Evolutionary conservation across 2,888 invertebrate species (phyloP).

Genomic region (Salticus scenicus): DNA sequence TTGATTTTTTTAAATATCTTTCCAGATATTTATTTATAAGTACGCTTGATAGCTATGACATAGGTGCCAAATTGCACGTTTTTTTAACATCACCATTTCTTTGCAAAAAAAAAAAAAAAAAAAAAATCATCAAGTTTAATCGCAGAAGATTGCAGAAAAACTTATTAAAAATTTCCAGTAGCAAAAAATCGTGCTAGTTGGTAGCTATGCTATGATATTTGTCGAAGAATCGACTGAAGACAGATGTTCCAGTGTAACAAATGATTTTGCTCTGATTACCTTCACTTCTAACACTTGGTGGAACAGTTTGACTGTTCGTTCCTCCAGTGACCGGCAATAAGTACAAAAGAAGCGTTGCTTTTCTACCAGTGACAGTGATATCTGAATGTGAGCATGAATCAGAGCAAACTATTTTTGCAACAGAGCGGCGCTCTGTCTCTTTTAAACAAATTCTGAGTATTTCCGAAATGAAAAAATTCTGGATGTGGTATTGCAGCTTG

Average conservation of each 20-base stretch:
- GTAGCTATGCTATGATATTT: no score
- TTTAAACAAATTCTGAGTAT: neutral
- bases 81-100: no score
- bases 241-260: slow-evolving; percentile 11
- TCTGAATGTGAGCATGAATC: neutral
- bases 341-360: slow-evolving; percentile 16
- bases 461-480: slow-evolving; percentile 20
- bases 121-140: no score
- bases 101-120: no score
- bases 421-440: neutral
- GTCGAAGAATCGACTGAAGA: slow-evolving; percentile 15
- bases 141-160: no score
- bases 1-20: neutral
- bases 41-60: slow-evolving; percentile 1
- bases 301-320: neutral
- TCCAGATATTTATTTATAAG: slow-evolving; percentile 22
- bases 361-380: slow-evolving; percentile 18
- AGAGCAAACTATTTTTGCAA: slow-evolving; percentile 4
- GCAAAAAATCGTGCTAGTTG: no score
- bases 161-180: no score
- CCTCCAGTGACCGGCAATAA: neutral
- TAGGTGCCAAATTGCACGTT: no score
- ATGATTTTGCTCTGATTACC: slow-evolving; percentile 13
- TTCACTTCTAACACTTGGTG: slow-evolving; percentile 11
- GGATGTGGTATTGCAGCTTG: slow-evolving; percentile 4